Evolutionary conservation across 1,140 invertebrate genomes (phyloP).

Genomic region (Drosophila biarmipes): DNA sequence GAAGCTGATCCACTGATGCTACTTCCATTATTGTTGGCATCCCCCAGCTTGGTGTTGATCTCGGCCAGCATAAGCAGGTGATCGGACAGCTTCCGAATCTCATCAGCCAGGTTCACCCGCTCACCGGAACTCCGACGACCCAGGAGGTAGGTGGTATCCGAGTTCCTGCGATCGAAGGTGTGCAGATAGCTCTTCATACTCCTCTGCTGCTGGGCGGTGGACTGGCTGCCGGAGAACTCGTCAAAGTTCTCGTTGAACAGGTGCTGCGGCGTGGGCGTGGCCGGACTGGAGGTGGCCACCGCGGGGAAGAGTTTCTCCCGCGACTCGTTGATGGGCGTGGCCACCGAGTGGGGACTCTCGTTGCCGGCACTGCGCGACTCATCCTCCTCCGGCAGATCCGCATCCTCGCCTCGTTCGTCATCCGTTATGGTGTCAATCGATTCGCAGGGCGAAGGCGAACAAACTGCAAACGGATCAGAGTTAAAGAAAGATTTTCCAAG

Average conservation of each 20-base stretch:
- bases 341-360: slow-evolving; percentile 60
- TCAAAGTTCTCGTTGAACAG: slow-evolving; percentile 76
- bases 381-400: slow-evolving; percentile 39
- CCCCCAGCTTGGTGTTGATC: slow-evolving; percentile 87
- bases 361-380: slow-evolving; percentile 53
- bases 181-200: slow-evolving; percentile 85
- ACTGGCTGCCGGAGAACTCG: slow-evolving; percentile 70
- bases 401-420: slow-evolving; percentile 83
- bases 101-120: slow-evolving; percentile 89
- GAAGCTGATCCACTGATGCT: background rate
- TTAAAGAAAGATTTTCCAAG: background rate
- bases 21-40: slow-evolving; percentile 83
- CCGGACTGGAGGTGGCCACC: slow-evolving; percentile 45
- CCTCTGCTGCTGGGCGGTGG: slow-evolving; percentile 66
- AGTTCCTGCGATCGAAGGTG: slow-evolving; percentile 89
- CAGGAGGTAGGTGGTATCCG: slow-evolving; percentile 89
- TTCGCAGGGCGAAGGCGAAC: slow-evolving; percentile 91
- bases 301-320: slow-evolving; percentile 74
- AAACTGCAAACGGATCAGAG: slow-evolving; percentile 85
- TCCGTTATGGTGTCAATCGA: slow-evolving; percentile 88
- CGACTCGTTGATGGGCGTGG: slow-evolving; percentile 80
- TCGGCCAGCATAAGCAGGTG: slow-evolving; percentile 90
- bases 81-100: slow-evolving; percentile 91
- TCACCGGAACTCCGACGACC: slow-evolving; percentile 84
- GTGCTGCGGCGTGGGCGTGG: slow-evolving; percentile 73